These are phyloP conservation scores for Scatophagus argus DNA, from an alignment of 2,113 vertebrate genomes.

Conservation along the genomic window DNA sequence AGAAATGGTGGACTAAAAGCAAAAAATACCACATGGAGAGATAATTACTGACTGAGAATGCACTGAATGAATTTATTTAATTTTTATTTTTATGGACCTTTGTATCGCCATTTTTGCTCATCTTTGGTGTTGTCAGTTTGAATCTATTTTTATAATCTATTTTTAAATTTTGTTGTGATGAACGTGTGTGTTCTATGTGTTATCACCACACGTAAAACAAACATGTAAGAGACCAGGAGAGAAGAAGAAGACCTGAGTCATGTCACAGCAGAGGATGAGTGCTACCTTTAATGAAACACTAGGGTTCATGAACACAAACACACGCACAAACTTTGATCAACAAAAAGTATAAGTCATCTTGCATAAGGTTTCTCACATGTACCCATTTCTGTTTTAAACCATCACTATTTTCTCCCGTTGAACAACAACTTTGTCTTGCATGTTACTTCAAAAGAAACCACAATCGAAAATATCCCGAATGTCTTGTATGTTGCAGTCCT, in stretches of 20 bases:
- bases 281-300: slow-evolving; percentile 4
- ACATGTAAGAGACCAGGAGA: neutral
- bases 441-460: slow-evolving; percentile 15
- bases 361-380: neutral
- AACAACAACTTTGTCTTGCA: neutral
- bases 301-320: neutral
- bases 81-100: no score
- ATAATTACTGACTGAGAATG: no score
- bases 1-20: no score
- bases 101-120: neutral
- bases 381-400: slow-evolving; percentile 1
- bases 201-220: neutral
- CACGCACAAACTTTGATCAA: neutral
- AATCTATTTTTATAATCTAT: neutral
- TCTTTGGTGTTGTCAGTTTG: neutral
- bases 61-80: no score
- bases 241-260: slow-evolving; percentile 1
- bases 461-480: neutral
- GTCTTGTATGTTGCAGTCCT: slow-evolving; percentile 24
- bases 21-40: no score
- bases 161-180: neutral
- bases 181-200: neutral
- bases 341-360: neutral
- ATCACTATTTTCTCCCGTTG: neutral
- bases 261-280: neutral